Percentiles rank a stretch among this genome's conserved stretches.
Evolutionary conservation across 2,113 vertebrate genomes (phyloP).

Genomic region (Dromaius novaehollandiae): DNA sequence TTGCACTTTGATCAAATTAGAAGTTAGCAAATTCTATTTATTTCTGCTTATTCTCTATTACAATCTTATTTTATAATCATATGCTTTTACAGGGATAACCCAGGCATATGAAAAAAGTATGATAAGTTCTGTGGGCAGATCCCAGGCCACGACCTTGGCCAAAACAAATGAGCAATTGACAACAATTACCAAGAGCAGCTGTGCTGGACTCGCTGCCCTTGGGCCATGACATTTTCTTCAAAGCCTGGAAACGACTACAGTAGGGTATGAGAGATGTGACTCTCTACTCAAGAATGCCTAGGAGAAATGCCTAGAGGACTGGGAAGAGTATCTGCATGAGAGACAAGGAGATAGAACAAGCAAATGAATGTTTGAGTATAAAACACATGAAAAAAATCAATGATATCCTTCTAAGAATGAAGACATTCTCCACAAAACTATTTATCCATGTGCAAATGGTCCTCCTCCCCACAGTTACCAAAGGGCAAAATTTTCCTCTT

Average conservation of each 20-base stretch:
- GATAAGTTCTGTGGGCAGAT: not conserved
- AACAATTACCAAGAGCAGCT: not conserved
- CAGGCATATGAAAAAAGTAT: not conserved
- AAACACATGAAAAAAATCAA: not conserved
- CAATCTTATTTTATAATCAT: not conserved
- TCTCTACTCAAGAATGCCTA: not conserved
- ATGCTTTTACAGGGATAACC: not conserved
- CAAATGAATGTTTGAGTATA: not conserved
- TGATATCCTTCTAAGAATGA: not conserved
- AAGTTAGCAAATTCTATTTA: not conserved
- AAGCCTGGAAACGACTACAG: not conserved
- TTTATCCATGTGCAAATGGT: not conserved
- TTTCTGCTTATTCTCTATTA: not conserved
- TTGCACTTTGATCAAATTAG: not conserved
- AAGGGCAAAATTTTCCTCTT: not conserved
- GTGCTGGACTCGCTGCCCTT: not conserved
- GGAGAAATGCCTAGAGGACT: not conserved
- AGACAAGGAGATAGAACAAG: not conserved
- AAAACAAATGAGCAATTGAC: not conserved
- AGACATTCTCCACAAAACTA: not conserved
- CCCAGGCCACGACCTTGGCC: not conserved
- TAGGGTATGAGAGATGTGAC: not conserved
- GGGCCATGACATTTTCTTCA: not conserved
- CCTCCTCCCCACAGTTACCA: not conserved
- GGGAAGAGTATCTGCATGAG: not conserved